Evolutionary conservation across 2,113 vertebrate genomes (phyloP).

Genomic region (Osmerus eperlanus): DNA sequence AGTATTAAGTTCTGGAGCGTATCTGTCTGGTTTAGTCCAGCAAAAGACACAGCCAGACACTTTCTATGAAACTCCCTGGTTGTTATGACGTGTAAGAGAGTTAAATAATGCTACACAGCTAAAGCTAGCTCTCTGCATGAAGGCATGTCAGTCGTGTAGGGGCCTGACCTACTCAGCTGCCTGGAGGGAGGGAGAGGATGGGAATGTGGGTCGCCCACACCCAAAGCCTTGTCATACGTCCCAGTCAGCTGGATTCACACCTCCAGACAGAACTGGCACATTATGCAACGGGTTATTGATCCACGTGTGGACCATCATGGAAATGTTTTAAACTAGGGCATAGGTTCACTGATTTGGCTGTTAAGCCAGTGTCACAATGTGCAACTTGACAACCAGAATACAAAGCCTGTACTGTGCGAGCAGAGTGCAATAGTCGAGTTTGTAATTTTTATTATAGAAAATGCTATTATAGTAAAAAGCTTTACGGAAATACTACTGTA

Average conservation of each 20-base stretch:
- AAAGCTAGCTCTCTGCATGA: too few relatives aligned
- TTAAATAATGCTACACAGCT: too few relatives aligned
- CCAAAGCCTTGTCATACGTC: slow-evolving; percentile 69
- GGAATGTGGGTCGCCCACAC: slow-evolving; percentile 69
- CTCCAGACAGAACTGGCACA: slow-evolving; percentile 65
- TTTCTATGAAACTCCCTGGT: too few relatives aligned
- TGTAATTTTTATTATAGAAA: background rate
- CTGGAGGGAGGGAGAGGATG: slow-evolving; percentile 10
- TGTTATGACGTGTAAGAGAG: too few relatives aligned
- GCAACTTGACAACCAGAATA: slow-evolving; percentile 32
- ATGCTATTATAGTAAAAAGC: background rate
- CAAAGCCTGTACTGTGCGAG: slow-evolving; percentile 18
- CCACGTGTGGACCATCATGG: slow-evolving; percentile 33
- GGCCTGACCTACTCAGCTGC: slow-evolving; percentile 4
- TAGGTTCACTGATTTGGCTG: slow-evolving; percentile 43
- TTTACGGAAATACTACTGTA: background rate
- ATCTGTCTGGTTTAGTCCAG: too few relatives aligned
- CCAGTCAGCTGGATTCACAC: slow-evolving; percentile 70
- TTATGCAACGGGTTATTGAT: slow-evolving; percentile 75
- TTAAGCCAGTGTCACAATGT: slow-evolving; percentile 41
- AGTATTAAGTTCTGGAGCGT: too few relatives aligned
- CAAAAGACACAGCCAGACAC: too few relatives aligned
- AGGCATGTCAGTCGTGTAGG: too few relatives aligned
- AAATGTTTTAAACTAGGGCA: too few relatives aligned
- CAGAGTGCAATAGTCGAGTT: background rate